Evolutionary conservation across 2,797 vertebrate genomes (phyloP).

Genomic region (Halcyon badia): DNA sequence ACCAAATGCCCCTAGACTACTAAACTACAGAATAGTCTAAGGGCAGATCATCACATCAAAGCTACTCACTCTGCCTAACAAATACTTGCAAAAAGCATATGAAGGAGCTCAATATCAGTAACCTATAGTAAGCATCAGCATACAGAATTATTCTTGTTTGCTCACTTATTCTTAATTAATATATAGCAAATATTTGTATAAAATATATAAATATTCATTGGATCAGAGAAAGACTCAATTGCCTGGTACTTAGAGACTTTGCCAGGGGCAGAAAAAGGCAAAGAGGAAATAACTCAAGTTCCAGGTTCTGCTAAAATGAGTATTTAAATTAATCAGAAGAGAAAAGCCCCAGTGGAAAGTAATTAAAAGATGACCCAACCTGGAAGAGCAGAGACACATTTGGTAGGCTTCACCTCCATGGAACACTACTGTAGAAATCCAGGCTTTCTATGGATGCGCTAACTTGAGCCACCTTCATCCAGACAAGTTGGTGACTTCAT

Average conservation of each 20-base stretch:
- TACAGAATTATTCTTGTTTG: conserved; percentile 40
- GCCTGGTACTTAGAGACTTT: not conserved
- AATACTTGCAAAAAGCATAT: not conserved
- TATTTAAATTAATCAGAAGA: not conserved
- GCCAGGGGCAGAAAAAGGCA: not conserved
- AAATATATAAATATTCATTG: conserved; percentile 58
- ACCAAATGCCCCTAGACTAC: not conserved
- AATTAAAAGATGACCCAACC: not conserved
- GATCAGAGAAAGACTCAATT: conserved; percentile 15
- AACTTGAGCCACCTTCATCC: not conserved
- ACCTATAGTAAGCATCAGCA: conserved; percentile 7
- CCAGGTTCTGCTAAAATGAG: not conserved
- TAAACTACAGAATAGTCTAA: not conserved
- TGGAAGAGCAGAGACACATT: not conserved
- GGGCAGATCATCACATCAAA: not conserved
- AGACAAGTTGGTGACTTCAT: not conserved
- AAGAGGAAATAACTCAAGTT: not conserved
- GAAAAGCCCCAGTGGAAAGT: not conserved
- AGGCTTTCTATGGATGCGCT: not conserved
- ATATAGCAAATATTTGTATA: conserved; percentile 51
- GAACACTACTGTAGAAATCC: not conserved
- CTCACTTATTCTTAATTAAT: conserved; percentile 57
- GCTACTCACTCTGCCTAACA: not conserved
- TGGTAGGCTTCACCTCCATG: not conserved
- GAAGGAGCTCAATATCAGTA: not conserved